Conservation (phyloP, 2,113 vertebrate genomes). For the Anseranas semipalmata region DNA sequence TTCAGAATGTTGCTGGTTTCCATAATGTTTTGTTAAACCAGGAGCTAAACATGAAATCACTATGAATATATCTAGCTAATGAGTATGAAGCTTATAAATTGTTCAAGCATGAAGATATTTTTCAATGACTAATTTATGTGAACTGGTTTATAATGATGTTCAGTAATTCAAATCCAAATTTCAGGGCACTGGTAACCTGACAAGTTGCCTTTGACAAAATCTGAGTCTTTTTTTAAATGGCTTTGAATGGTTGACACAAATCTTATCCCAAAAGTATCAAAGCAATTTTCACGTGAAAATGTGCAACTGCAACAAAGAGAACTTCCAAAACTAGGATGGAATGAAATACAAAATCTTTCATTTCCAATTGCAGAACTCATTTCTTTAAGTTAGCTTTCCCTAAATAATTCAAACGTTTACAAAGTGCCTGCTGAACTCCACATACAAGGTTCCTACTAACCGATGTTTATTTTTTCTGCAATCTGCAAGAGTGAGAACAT, state of each 20-base stretch:
- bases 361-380: not conserved
- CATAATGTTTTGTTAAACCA: not conserved
- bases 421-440: not conserved
- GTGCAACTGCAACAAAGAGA: not conserved
- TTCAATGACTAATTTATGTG: not conserved
- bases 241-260: not conserved
- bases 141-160: not conserved
- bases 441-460: not conserved
- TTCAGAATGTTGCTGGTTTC: not conserved
- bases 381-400: not conserved
- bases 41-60: not conserved
- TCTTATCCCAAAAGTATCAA: not conserved
- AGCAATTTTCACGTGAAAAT: slow-evolving; percentile 14
- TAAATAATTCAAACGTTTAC: slow-evolving; percentile 7
- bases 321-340: not conserved
- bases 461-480: not conserved
- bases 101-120: not conserved
- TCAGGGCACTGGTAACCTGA: not conserved
- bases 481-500: not conserved
- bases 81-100: not conserved
- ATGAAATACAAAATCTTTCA: not conserved
- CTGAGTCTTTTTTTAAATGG: not conserved
- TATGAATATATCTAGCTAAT: not conserved
- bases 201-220: not conserved
- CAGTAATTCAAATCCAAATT: not conserved